Evolutionary conservation across 2,113 vertebrate genomes (phyloP), one percentile per base, ranked within the genome.

Genomic region (Neopipo cinnamomea): DNA sequence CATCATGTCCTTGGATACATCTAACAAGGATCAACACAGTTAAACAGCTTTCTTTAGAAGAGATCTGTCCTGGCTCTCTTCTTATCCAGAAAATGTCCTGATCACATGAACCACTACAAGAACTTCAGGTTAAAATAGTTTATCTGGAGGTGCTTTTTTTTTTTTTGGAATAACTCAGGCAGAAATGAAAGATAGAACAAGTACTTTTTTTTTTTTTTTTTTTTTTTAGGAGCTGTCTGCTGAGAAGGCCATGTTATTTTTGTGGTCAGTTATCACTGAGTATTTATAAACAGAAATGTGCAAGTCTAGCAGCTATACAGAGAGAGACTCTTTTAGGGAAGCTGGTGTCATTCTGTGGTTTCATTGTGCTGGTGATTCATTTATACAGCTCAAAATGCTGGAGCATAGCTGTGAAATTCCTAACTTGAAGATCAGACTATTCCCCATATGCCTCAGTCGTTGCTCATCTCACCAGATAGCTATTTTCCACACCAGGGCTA

Each of bases 231-330:
- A 84, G 20, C 16, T 78, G 17, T 56, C n/a, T 96, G 62, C 66
- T 96, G 91, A 94, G 91, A 79, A 72, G 62, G 20, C 80, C 62
- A 16, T 27, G 6, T 61, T 5, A 18, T 59, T 91, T 41, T 91
- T 91, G 91, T 0, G 61, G 95, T 95, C 88, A 95, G 76, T 61
- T 78, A 78, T 89, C 75, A 80, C 56, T 31, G 68, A 70, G 42
- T 91, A 89, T 94, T 96, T 96, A 96, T 93, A 96, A 96, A 91
- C 92, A 96, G 83, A 93, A 96, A 95, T 62, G 47, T 82, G 80
- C 95, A 91, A 95, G 89, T 65, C 84, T 81, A 93, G 89, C 83
- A 92, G 75, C 52, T 81, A 58, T 56, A 87, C 65, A 95, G 33
- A 75, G 25, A 52, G 47, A 83, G 3, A 70, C 8, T 68, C 70